These are phyloP conservation scores for Diplazon laetatorius DNA, from an alignment of 2,888 invertebrate genomes.

Conservation along the genomic window DNA sequence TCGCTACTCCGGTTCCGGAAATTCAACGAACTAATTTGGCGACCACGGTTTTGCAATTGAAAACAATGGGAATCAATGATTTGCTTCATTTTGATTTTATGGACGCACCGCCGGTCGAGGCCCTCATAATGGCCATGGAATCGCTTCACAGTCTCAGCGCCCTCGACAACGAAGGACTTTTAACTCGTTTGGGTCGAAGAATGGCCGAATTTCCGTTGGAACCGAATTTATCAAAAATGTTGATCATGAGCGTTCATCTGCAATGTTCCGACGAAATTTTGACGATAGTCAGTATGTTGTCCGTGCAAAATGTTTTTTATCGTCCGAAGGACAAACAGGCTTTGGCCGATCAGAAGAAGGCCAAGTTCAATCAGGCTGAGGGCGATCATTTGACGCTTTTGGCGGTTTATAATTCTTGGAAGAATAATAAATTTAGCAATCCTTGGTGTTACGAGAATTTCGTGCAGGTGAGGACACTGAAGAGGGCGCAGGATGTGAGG, in stretches of 20 bases:
- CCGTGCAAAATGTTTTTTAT: conserved; percentile 99
- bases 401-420: conserved; percentile 99
- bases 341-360: conserved; percentile 98
- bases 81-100: conserved; percentile 99
- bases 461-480: conserved; percentile 97
- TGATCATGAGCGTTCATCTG: conserved; percentile 99
- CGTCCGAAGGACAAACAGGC: conserved; percentile 97
- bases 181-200: conserved; percentile 91
- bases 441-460: conserved; percentile 99
- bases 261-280: conserved; percentile 99
- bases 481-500: conserved; percentile 98
- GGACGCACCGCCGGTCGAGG: conserved; percentile 99
- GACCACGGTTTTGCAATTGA: conserved; percentile 96
- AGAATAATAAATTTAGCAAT: conserved; percentile 99
- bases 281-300: conserved; percentile 99
- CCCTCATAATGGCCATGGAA: conserved; percentile 98
- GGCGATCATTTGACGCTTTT: conserved; percentile 98
- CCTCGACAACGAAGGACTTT: conserved; percentile 95
- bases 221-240: conserved; percentile 98
- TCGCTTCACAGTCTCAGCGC: conserved; percentile 98
- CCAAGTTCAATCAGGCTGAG: conserved; percentile 99
- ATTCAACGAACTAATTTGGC: conserved; percentile 99
- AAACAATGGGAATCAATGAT: conserved; percentile 99
- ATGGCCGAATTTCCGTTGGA: conserved; percentile 99
- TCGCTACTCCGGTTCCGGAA: conserved; percentile 98